Evolutionary conservation across 2,797 vertebrate genomes (phyloP).

Genomic region (Vespertilio murinus): DNA sequence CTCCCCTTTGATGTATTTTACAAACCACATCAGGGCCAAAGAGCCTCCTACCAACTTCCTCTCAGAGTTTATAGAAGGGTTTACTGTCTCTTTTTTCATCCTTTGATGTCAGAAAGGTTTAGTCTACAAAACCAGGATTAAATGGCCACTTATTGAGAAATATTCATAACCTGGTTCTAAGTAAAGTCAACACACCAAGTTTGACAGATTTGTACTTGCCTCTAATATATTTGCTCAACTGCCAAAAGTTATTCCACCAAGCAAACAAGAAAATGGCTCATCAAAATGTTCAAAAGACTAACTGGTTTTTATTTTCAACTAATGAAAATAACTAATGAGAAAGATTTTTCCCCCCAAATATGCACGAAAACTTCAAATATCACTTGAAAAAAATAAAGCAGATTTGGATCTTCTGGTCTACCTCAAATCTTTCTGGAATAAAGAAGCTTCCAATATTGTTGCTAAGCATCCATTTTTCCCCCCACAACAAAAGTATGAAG

Average conservation of each 20-base stretch:
- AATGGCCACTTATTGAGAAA: constrained; percentile 55
- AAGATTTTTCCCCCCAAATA: background rate
- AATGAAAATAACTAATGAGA: constrained; percentile 15
- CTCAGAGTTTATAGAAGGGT: constrained; percentile 36
- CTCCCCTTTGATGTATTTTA: constrained; percentile 66
- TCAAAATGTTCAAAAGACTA: constrained; percentile 63
- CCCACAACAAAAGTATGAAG: background rate
- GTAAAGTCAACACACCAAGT: constrained; percentile 54
- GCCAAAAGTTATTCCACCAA: constrained; percentile 48
- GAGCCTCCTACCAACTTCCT: background rate
- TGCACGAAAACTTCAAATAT: background rate
- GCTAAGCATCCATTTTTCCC: background rate
- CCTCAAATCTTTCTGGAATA: background rate
- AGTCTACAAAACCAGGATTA: constrained; percentile 47
- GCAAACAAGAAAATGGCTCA: constrained; percentile 50
- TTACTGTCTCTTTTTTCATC: constrained; percentile 40
- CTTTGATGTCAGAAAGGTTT: constrained; percentile 57
- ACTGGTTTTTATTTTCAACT: constrained; percentile 46
- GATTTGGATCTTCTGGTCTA: constrained; percentile 10
- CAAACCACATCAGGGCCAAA: constrained; percentile 53
- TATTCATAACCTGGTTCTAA: constrained; percentile 62
- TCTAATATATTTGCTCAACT: constrained; percentile 54
- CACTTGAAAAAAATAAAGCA: background rate
- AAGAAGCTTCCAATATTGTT: background rate
- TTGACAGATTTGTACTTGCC: constrained; percentile 36